These are phyloP conservation scores for Synanthedon tipuliformis DNA, from an alignment of 2,888 invertebrate genomes.

Conservation along the genomic window DNA sequence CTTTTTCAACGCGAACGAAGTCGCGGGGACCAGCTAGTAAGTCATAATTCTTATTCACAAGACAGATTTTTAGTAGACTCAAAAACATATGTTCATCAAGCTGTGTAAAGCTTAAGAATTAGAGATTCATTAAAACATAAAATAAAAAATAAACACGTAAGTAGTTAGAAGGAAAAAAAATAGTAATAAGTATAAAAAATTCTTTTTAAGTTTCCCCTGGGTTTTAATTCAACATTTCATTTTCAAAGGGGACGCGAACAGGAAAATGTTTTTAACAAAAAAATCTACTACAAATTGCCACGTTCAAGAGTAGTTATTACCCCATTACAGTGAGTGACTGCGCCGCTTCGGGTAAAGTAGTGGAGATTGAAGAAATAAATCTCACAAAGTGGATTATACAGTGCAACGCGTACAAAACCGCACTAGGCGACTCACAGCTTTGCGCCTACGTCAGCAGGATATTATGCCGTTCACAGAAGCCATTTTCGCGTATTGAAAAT, in stretches of 20 bases:
- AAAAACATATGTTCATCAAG: no score
- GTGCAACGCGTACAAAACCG: constrained; percentile 10
- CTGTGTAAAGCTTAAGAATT: no score
- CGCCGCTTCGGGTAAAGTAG: constrained; percentile 24
- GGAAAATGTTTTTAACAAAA: constrained; percentile 37
- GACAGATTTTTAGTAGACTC: background rate
- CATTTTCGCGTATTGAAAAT: no score
- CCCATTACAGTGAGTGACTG: constrained; percentile 45
- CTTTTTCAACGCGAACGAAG: no score
- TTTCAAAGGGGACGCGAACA: constrained; percentile 26
- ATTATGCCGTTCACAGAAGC: no score
- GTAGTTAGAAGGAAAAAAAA: background rate
- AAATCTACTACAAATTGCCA: constrained; percentile 46
- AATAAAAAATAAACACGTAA: background rate
- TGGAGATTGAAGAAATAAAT: constrained; percentile 45
- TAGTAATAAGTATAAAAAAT: no score
- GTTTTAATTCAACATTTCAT: constrained; percentile 11
- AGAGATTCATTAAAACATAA: background rate
- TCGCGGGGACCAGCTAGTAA: no score
- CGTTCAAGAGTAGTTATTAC: constrained; percentile 52
- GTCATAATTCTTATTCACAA: no score
- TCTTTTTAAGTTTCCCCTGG: no score
- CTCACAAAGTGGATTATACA: constrained; percentile 24
- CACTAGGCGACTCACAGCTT: background rate
- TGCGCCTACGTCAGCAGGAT: background rate